These are phyloP conservation scores for Protophormia terraenovae DNA, from an alignment of 2,888 invertebrate species.

Conservation along the genomic window DNA sequence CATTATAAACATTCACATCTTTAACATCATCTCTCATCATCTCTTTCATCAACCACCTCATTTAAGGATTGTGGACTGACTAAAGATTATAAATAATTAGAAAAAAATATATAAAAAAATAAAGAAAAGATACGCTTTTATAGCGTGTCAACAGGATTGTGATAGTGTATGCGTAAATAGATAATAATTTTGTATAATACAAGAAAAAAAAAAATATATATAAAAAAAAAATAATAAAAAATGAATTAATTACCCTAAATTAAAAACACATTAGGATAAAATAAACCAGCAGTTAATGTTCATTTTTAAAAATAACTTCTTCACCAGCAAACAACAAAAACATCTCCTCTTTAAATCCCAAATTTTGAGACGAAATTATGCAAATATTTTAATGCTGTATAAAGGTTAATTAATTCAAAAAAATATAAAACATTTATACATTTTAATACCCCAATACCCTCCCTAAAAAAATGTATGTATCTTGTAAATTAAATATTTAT, in stretches of 20 bases:
- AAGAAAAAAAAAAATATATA: slow-evolving; percentile 49
- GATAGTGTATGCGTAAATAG: slow-evolving; percentile 79
- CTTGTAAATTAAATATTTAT: slow-evolving; percentile 18
- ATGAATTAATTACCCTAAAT: slow-evolving; percentile 55
- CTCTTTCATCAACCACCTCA: slow-evolving; percentile 6
- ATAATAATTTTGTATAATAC: slow-evolving; percentile 75
- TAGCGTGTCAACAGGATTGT: slow-evolving; percentile 73
- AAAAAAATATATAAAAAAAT: slow-evolving; percentile 14
- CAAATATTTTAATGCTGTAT: slow-evolving; percentile 28
- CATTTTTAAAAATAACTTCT: background rate
- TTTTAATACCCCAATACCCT: background rate
- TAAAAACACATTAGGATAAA: slow-evolving; percentile 28
- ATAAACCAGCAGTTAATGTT: background rate
- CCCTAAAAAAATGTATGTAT: background rate
- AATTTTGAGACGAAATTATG: background rate
- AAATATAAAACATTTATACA: background rate
- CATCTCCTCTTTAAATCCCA: background rate
- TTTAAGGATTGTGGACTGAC: slow-evolving; percentile 56
- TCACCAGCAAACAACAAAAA: background rate
- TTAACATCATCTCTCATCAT: background rate
- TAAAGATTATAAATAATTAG: slow-evolving; percentile 20
- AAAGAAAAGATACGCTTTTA: slow-evolving; percentile 46
- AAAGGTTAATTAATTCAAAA: slow-evolving; percentile 25
- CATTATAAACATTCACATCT: background rate
- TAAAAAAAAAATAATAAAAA: slow-evolving; percentile 60